Conservation (phyloP, 2,113 vertebrate species). For the Tetraodon nigroviridis region DNA sequence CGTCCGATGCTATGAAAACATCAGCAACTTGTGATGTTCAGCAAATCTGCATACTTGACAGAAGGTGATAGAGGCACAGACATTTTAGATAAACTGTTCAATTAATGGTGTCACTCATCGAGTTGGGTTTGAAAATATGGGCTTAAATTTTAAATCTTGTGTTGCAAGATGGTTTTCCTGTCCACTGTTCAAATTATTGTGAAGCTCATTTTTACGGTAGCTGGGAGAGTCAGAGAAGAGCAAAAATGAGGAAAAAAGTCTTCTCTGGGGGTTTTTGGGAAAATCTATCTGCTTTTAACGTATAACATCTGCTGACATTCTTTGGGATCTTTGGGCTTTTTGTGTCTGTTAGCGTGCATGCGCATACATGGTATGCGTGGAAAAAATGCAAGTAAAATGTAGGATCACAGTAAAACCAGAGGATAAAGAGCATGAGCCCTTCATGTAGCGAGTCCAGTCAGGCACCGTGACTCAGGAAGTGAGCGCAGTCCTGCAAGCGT, state of each 20-base stretch:
- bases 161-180: no score
- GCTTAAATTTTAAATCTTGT: no score
- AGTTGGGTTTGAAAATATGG: no score
- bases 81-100: no score
- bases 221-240: not conserved
- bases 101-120: no score
- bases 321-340: conserved; percentile 5
- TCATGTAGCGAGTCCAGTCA: conserved; percentile 14
- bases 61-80: no score
- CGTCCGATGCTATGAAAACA: no score
- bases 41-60: no score
- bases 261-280: conserved; percentile 26
- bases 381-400: conserved; percentile 14
- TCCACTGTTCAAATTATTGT: no score
- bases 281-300: conserved; percentile 32
- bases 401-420: conserved; percentile 39
- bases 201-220: no score
- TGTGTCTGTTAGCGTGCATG: conserved; percentile 5
- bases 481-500: conserved; percentile 66
- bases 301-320: conserved; percentile 51
- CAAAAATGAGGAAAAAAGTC: conserved; percentile 15
- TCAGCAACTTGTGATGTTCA: no score
- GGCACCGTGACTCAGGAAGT: conserved; percentile 41
- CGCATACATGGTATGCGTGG: not conserved
- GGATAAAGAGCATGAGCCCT: conserved; percentile 17